Percentiles rank a stretch among this genome's conserved stretches.
Conservation (phyloP, 2,888 invertebrate genomes). For the Pelosia muscerda region DNA sequence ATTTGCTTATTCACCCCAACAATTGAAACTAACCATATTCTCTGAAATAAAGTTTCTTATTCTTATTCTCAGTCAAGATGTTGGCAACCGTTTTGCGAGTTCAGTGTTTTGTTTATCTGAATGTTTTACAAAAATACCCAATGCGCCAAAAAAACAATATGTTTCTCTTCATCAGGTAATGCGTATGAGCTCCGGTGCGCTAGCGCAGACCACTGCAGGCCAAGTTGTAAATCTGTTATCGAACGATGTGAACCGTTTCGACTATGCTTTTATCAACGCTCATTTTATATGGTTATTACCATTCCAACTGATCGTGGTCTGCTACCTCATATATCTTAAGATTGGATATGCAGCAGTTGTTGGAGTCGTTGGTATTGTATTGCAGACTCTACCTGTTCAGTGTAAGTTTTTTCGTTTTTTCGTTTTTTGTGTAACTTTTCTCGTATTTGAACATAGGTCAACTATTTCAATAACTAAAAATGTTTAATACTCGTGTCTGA, state of each 20-base stretch:
- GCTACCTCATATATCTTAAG: slow-evolving; percentile 92
- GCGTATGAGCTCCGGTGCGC: slow-evolving; percentile 92
- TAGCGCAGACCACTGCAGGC: slow-evolving; percentile 95
- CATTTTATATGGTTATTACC: slow-evolving; percentile 97
- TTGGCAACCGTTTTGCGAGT: too few relatives aligned
- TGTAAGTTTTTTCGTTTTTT: too few relatives aligned
- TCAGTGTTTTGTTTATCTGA: too few relatives aligned
- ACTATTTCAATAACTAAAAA: neutral
- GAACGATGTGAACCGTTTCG: slow-evolving; percentile 97
- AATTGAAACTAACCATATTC: too few relatives aligned
- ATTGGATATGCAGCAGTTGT: slow-evolving; percentile 91
- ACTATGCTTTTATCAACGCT: slow-evolving; percentile 93
- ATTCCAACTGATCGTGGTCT: slow-evolving; percentile 88
- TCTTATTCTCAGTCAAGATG: too few relatives aligned
- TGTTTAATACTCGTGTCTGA: neutral
- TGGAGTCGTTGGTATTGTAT: slow-evolving; percentile 92
- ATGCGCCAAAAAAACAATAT: too few relatives aligned
- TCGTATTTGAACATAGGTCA: neutral
- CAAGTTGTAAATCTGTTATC: slow-evolving; percentile 97
- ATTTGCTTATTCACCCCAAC: too few relatives aligned
- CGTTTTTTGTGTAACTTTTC: neutral
- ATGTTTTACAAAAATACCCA: too few relatives aligned
- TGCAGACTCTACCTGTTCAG: slow-evolving; percentile 94
- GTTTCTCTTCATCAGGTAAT: slow-evolving; percentile 73
- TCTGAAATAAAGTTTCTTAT: too few relatives aligned